phyloP scores from a whole-genome alignment of 2,797 vertebrate genomes.

The Glyptemys insculpta region DNA sequence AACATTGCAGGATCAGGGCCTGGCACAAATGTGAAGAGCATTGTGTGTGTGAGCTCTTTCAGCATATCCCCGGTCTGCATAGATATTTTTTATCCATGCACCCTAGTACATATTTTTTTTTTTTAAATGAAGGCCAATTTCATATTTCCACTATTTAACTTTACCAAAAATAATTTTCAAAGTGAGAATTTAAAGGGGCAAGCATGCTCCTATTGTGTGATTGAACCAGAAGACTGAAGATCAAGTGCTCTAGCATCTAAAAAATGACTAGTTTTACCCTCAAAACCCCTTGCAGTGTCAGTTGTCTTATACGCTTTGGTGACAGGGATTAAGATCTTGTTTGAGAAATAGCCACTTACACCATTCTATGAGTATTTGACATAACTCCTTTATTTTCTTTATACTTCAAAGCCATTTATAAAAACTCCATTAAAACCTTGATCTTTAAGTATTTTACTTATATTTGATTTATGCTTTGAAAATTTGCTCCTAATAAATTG shows the following conservation, averaged over 20 bases:
- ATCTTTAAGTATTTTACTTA: slow-evolving; percentile 10
- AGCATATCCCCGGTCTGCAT: neutral
- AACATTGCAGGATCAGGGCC: neutral
- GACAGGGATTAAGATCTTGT: neutral
- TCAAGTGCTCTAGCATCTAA: neutral
- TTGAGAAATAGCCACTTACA: neutral
- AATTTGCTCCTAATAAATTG: neutral
- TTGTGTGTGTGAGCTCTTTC: neutral
- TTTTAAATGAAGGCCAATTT: neutral
- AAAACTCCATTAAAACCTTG: slow-evolving; percentile 28
- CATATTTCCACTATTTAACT: neutral
- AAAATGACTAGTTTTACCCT: fast-evolving
- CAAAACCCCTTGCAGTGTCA: fast-evolving
- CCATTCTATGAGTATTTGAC: neutral
- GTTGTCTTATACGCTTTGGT: neutral
- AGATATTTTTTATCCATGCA: neutral
- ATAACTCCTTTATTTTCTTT: neutral
- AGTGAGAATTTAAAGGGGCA: neutral
- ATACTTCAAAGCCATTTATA: fast-evolving
- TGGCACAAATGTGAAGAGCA: neutral
- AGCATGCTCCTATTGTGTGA: neutral
- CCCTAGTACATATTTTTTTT: neutral
- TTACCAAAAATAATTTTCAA: neutral
- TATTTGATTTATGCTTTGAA: slow-evolving; percentile 47
- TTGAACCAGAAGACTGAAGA: neutral